Percentiles rank a stretch among this genome's conserved stretches.
phyloP scores from a whole-genome alignment of 1,140 invertebrate species.

The Pogonus chalceus region DNA sequence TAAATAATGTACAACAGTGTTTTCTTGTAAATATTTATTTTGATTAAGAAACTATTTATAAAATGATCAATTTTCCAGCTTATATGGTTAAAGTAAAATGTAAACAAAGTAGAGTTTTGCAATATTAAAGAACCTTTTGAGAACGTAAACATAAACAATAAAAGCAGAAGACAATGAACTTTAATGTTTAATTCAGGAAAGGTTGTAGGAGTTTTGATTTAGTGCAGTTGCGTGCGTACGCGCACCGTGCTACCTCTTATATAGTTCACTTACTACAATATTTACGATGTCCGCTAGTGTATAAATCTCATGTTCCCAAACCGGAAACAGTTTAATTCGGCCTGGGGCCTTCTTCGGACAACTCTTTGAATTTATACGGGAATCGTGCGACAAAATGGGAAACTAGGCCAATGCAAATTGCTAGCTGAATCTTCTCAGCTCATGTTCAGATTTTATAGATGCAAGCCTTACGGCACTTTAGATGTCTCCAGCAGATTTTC shows the following conservation, averaged over 20 bases:
- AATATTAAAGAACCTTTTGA: too few relatives aligned
- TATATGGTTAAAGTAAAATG: too few relatives aligned
- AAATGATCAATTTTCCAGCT: too few relatives aligned
- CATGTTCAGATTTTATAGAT: background rate
- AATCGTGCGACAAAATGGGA: background rate
- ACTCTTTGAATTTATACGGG: background rate
- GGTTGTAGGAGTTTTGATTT: background rate
- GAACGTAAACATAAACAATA: background rate
- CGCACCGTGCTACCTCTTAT: background rate
- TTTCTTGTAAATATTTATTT: too few relatives aligned
- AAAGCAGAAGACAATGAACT: background rate
- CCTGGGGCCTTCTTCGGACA: background rate
- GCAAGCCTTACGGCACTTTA: background rate
- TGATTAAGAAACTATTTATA: too few relatives aligned
- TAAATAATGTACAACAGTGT: too few relatives aligned
- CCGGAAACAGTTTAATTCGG: background rate
- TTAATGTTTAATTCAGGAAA: background rate
- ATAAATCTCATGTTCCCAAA: background rate
- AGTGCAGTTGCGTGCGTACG: background rate
- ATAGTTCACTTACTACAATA: background rate
- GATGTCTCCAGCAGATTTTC: background rate
- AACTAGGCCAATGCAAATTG: constrained; percentile 3
- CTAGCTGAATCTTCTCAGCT: background rate
- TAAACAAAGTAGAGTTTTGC: too few relatives aligned
- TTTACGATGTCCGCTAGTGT: background rate